Evolutionary conservation across 2,113 vertebrate species (phyloP), one percentile per base, ranked within the genome.

Genomic region (Gasterosteus aculeatus): DNA sequence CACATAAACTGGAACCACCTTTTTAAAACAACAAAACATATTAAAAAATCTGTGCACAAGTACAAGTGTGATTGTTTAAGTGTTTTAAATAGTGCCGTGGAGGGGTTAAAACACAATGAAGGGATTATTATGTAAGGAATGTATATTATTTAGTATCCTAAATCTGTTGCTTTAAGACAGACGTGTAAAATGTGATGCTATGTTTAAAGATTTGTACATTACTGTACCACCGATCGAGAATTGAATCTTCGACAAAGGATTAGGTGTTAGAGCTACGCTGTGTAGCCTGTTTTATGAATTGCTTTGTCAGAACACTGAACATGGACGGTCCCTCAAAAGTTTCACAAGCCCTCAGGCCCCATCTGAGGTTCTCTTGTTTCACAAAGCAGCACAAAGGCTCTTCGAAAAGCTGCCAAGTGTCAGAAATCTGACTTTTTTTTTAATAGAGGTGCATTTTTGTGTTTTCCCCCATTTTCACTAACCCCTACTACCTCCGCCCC

Each of bases 391-490:
- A 83, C 71, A 83, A 41, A 74, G 60, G 69, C 54, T 65, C 18
- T 68, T 41, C 83, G 80, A 88, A 80, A 83, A 87, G 72, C 47
- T 82, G 83, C 86, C 84, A 87, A 62, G 81, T 88, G 87, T 87
- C 77, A 82, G 72, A 84, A 89, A 73, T 78, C 46, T 0, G n/a
- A 62, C 60, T 77, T 62, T 75, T 33, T 65, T 85, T 74, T 69
- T 59, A 74, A 69, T 62, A 65, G 57, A 82, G 16, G 66, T 83
- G 73, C 75, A 71, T 87, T 77, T 77, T 57, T 57, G 88, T 74
- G 89, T 90, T 89, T 89, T 89, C 81, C 70, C 77, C 88, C 81
- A 66, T 89, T 93, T 94, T 93, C 77, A 93, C 85, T 72, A 65
- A 81, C 89, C 5, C 92, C 63, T 93, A 94, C 80, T 93, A n/a